Evolutionary conservation across 2,888 invertebrate species (phyloP).

Genomic region (Callyntrura guangdongensis): DNA sequence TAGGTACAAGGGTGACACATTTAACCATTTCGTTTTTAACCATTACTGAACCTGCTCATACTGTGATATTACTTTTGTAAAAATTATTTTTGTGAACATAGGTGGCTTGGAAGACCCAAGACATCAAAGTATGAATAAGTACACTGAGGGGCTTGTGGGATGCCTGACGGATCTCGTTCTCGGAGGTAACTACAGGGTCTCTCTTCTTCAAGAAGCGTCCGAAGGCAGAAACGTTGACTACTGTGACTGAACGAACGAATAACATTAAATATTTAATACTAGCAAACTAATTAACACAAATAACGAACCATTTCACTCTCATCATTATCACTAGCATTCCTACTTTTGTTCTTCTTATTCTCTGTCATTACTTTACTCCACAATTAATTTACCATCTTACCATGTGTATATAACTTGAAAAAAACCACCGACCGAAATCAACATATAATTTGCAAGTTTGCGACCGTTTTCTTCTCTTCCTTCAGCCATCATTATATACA

Average conservation of each 20-base stretch:
- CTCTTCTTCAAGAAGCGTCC: slow-evolving; percentile 88
- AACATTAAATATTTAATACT: neutral
- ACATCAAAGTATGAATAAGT: slow-evolving; percentile 88
- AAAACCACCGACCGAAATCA: no score
- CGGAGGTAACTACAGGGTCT: slow-evolving; percentile 92
- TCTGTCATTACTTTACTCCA: no score
- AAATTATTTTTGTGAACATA: slow-evolving; percentile 86
- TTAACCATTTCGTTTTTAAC: slow-evolving; percentile 15
- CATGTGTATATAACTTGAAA: no score
- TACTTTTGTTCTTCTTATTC: no score
- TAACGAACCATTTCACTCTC: neutral
- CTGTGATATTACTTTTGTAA: no score
- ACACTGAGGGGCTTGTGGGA: slow-evolving; percentile 91
- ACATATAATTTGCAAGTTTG: no score
- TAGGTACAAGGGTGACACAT: slow-evolving; percentile 89
- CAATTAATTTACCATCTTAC: no score
- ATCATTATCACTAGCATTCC: neutral
- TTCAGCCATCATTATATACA: no score
- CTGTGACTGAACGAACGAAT: slow-evolving; percentile 82
- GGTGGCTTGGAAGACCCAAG: slow-evolving; percentile 93
- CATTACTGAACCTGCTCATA: no score
- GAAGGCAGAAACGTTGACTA: slow-evolving; percentile 87
- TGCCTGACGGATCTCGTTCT: slow-evolving; percentile 94
- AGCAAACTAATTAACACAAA: neutral
- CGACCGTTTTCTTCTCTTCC: no score